Conservation (phyloP, 2,113 vertebrate species). For the Muscicapa adusta region DNA sequence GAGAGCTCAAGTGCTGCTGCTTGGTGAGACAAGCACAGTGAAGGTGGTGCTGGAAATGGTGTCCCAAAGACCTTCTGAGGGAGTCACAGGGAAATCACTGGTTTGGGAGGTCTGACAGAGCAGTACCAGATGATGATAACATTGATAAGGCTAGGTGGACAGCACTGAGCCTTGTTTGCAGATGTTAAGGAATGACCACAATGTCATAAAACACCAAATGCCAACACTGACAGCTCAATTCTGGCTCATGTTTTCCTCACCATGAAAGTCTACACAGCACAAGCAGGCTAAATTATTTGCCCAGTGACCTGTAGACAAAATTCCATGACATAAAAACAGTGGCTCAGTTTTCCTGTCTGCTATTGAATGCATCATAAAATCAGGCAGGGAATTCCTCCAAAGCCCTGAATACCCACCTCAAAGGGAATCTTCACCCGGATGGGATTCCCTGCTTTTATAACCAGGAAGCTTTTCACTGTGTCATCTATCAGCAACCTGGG, state of each 20-base stretch:
- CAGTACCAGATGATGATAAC: background rate
- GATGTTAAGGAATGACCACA: background rate
- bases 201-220: background rate
- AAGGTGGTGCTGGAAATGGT: background rate
- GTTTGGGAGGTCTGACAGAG: background rate
- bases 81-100: background rate
- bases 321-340: background rate
- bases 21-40: background rate
- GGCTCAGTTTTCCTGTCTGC: background rate
- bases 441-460: constrained; percentile 80
- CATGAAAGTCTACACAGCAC: background rate
- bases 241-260: background rate
- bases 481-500: constrained; percentile 79
- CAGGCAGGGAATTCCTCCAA: background rate
- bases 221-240: background rate
- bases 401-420: constrained; percentile 71
- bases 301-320: background rate
- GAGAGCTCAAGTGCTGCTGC: background rate
- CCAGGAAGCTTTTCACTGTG: constrained; percentile 77
- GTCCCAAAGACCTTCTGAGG: background rate
- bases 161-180: background rate
- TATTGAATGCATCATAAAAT: background rate
- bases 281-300: background rate
- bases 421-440: constrained; percentile 80
- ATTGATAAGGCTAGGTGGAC: no score